A percentile compares a stretch with the other conserved stretches of the same genome.
These are phyloP conservation scores for Drosophila auraria DNA, from an alignment of 1,140 invertebrate species.

Conservation along the genomic window DNA sequence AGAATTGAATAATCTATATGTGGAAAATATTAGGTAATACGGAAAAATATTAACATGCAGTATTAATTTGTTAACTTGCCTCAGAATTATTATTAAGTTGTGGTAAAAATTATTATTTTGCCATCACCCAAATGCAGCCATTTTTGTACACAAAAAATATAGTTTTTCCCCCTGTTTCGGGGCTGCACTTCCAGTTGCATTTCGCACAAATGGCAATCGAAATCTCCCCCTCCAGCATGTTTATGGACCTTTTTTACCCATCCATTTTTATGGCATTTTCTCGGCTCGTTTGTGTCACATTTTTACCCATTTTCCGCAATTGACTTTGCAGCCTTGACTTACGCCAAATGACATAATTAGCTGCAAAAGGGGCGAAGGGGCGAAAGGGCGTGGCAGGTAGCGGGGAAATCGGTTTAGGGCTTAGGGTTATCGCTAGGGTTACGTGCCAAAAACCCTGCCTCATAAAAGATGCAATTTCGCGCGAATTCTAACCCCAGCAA, in stretches of 20 bases:
- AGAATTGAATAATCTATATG: too few relatives aligned
- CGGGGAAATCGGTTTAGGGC: slow-evolving; percentile 2
- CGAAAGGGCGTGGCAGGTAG: slow-evolving; percentile 57
- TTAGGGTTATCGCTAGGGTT: slow-evolving; percentile 58
- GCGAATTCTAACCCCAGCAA: slow-evolving; percentile 67
- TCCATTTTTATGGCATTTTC: slow-evolving; percentile 39
- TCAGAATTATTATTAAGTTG: too few relatives aligned
- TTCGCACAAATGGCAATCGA: not conserved
- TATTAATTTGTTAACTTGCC: too few relatives aligned
- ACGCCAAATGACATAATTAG: slow-evolving; percentile 79
- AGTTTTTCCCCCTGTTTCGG: not conserved
- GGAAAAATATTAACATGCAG: too few relatives aligned
- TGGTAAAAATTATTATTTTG: too few relatives aligned
- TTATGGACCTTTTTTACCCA: slow-evolving; percentile 6
- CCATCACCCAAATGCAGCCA: too few relatives aligned
- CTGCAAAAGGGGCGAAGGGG: slow-evolving; percentile 17
- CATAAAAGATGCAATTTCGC: slow-evolving; percentile 76
- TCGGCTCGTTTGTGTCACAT: slow-evolving; percentile 37
- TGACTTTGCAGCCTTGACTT: slow-evolving; percentile 81
- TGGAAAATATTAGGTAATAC: too few relatives aligned
- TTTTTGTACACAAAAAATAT: not conserved
- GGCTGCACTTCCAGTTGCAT: slow-evolving; percentile 1
- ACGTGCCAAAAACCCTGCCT: slow-evolving; percentile 27
- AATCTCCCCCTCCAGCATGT: not conserved
- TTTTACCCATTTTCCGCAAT: slow-evolving; percentile 65